Base-by-base conservation (phyloP, 1,140 invertebrate species). In the Drosophila ambigua region DNA sequence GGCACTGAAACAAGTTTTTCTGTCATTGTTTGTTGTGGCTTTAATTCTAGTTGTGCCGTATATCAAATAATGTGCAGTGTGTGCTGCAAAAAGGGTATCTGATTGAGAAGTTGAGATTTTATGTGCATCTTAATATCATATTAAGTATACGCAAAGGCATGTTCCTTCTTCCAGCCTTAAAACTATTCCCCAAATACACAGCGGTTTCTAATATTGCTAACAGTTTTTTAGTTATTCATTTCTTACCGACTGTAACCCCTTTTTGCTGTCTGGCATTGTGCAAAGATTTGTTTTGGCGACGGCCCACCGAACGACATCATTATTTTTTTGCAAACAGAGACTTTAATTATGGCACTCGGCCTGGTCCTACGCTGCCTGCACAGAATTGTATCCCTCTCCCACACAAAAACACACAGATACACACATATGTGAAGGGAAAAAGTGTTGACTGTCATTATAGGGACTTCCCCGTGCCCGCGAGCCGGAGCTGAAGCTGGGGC, bases 361-460 rank as follows among this genome's bases (percentile, higher is more conserved):
- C 28, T 8, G 31, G 15, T 68, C 49, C 46, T 16, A 35, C 13
- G 50, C 31, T 50, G 39, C 31, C 26, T 41, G 28, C 44, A 31
- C 31, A 64, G 41, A 65, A 72, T 60, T 60, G 51, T 74, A 58
- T 65, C 61, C 53, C 35, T 41, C 24, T 43, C 2, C 13, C 41
- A 65, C 15, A 11, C 48, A 24, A 28, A 44, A 4, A 24, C 35
- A n/a, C 23, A 39, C 28, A 2, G 20, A 43, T 11, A 57, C 55
- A 23, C 16, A 49, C 55, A 23, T 11, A 49, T 15, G 35, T 13
- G 16, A 23, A 8, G 16, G 39, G 15, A 35, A 76, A 53, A 48
- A 28, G 45, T 58, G 57, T 60, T 46, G 61, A 24, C 31, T 15
- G 11, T 73, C 51, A 64, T 63, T 73, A 63, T 55, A 73, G 59